Conservation (phyloP, 2,797 vertebrate species). For the Lagodon rhomboides region DNA sequence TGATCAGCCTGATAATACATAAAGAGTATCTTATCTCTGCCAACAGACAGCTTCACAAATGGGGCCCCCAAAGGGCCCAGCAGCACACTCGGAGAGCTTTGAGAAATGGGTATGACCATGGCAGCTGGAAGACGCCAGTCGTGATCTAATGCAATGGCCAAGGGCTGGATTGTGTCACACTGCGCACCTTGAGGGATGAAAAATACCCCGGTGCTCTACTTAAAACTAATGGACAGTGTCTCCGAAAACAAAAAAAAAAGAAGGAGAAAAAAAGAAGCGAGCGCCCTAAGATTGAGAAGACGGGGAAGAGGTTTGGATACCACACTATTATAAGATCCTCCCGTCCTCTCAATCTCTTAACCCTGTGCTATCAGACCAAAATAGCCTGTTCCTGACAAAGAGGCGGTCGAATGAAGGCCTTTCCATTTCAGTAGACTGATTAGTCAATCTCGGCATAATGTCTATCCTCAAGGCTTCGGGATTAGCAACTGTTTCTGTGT, state of each 20-base stretch:
- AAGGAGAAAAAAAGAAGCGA: constrained; percentile 19
- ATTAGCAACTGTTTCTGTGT: constrained; percentile 79
- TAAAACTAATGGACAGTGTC: constrained; percentile 86
- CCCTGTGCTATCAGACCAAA: constrained; percentile 68
- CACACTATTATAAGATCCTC: constrained; percentile 68
- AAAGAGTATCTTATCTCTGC: constrained; percentile 83
- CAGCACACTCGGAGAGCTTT: constrained; percentile 75
- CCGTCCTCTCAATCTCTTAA: constrained; percentile 66
- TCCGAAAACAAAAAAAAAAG: constrained; percentile 69
- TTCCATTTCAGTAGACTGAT: constrained; percentile 79
- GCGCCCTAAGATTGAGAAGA: constrained; percentile 63
- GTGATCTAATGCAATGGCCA: constrained; percentile 85
- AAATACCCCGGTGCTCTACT: constrained; percentile 80
- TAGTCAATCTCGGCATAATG: constrained; percentile 78
- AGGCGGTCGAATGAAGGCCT: constrained; percentile 73
- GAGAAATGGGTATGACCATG: constrained; percentile 87
- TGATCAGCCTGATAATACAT: constrained; percentile 83
- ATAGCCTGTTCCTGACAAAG: constrained; percentile 76
- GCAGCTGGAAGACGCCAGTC: constrained; percentile 77
- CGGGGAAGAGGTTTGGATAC: constrained; percentile 58
- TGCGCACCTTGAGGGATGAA: constrained; percentile 86
- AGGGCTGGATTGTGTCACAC: constrained; percentile 83
- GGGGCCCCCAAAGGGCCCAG: constrained; percentile 78
- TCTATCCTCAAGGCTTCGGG: constrained; percentile 76
- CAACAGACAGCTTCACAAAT: constrained; percentile 87